Evolutionary conservation across 1,140 invertebrate species (phyloP).

Genomic region (Macrostomum lignano): DNA sequence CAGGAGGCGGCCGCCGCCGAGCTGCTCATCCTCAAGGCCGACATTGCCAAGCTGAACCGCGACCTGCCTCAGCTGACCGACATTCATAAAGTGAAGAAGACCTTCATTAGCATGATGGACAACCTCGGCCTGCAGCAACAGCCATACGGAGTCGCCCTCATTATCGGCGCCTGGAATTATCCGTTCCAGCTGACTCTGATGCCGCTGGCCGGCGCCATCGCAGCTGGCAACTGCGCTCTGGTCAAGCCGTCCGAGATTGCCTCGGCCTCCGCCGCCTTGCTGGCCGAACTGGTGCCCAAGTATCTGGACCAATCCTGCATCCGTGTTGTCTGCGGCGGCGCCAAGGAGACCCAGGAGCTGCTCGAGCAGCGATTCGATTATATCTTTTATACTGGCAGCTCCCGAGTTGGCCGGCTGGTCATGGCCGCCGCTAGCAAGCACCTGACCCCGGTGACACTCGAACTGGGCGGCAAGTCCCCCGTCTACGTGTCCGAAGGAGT

Average conservation of each 20-base stretch:
- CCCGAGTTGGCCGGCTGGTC: constrained; percentile 52
- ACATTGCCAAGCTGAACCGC: too few relatives aligned
- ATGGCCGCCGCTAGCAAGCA: constrained; percentile 57
- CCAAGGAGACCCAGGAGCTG: constrained; percentile 50
- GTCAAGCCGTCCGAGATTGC: constrained; percentile 83
- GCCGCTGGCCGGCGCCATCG: constrained; percentile 55
- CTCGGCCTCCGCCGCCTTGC: constrained; percentile 37
- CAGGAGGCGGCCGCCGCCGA: too few relatives aligned
- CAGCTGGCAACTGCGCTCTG: constrained; percentile 69
- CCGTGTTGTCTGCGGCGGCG: constrained; percentile 34
- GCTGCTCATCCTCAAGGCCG: too few relatives aligned
- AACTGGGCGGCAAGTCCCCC: constrained; percentile 69
- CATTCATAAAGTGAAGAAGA: too few relatives aligned
- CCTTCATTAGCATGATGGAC: too few relatives aligned
- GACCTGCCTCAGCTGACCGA: too few relatives aligned
- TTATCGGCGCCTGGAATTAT: constrained; percentile 92
- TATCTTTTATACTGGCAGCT: constrained; percentile 84
- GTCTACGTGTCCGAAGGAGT: too few relatives aligned
- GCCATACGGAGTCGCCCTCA: constrained; percentile 44
- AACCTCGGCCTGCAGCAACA: constrained; percentile 32
- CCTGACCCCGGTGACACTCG: constrained; percentile 72
- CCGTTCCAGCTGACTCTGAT: constrained; percentile 51
- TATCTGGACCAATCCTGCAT: constrained; percentile 42
- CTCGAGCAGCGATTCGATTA: constrained; percentile 69
- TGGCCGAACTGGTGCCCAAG: constrained; percentile 50